phyloP scores from a whole-genome alignment of 2,888 invertebrate species.

The Eurytoma adleriae region DNA sequence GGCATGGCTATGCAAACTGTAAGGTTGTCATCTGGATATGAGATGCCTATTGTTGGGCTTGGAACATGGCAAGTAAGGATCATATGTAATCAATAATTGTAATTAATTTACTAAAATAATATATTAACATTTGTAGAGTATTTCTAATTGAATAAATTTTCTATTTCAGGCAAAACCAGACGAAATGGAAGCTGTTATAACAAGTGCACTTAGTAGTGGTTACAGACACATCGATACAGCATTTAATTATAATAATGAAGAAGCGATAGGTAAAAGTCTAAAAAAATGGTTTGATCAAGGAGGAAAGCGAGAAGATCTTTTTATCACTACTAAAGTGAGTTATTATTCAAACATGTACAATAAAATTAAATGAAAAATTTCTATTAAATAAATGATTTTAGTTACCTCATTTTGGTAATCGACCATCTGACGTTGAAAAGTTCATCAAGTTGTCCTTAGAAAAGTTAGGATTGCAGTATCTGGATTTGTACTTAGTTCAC shows the following conservation, averaged over 20 bases:
- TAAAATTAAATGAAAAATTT: conserved; percentile 17
- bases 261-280: conserved; percentile 83
- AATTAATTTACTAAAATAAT: not conserved
- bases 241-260: conserved; percentile 88
- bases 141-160: not conserved
- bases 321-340: conserved; percentile 87
- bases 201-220: conserved; percentile 82
- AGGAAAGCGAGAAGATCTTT: conserved; percentile 83
- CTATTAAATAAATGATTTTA: conserved; percentile 69
- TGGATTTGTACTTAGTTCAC: conserved; percentile 89
- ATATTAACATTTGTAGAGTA: too few relatives aligned
- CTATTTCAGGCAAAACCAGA: conserved; percentile 79
- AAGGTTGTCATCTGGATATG: conserved; percentile 74
- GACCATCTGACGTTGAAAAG: conserved; percentile 82
- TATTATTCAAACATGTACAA: not conserved
- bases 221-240: conserved; percentile 90
- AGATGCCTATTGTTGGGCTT: conserved; percentile 84
- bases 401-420: conserved; percentile 84
- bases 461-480: conserved; percentile 82
- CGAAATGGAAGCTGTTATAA: conserved; percentile 81
- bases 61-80: conserved; percentile 77
- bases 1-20: conserved; percentile 63
- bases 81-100: not conserved
- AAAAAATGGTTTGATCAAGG: conserved; percentile 82
- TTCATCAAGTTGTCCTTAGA: conserved; percentile 82